Evolutionary conservation across 2,113 vertebrate species (phyloP).

Genomic region (Hippocampus barbouri): DNA sequence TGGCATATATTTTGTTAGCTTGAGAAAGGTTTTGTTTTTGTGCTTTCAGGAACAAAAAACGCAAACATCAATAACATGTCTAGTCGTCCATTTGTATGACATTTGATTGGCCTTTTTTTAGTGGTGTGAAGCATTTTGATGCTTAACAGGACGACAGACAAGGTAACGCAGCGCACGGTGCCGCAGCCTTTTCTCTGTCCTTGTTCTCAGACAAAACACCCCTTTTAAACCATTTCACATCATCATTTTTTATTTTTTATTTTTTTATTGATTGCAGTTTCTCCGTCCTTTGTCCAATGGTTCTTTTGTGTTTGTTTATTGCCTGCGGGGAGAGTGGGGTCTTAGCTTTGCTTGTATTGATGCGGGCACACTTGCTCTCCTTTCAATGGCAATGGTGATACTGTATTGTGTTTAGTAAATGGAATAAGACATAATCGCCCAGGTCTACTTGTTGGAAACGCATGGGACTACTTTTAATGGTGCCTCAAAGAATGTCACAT

Average conservation of each 20-base stretch:
- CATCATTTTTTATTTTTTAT: conserved; percentile 57
- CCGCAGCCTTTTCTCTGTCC: conserved; percentile 39
- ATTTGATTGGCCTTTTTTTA: conserved; percentile 45
- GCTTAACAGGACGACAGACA: conserved; percentile 44
- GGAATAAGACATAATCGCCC: conserved; percentile 39
- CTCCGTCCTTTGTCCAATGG: conserved; percentile 48
- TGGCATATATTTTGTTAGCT: not conserved
- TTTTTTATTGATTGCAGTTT: conserved; percentile 59
- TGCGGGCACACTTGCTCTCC: conserved; percentile 29
- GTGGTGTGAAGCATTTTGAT: conserved; percentile 51
- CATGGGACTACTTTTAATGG: conserved; percentile 27
- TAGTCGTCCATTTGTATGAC: not conserved
- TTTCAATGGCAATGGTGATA: conserved; percentile 27
- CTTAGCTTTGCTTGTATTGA: conserved; percentile 25
- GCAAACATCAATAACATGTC: not conserved
- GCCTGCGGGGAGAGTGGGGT: conserved; percentile 31
- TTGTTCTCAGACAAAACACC: conserved; percentile 46
- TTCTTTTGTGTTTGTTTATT: conserved; percentile 59
- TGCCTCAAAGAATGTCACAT: conserved; percentile 23
- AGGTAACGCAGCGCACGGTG: conserved; percentile 53
- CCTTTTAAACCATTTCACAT: conserved; percentile 50
- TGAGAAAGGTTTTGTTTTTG: not conserved
- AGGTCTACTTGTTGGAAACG: conserved; percentile 27
- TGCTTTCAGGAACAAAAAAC: not conserved
- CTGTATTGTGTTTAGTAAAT: conserved; percentile 55